Percentiles rank a stretch among this genome's conserved stretches.
Evolutionary conservation across 2,797 vertebrate genomes (phyloP).

Genomic region (Rachycentron canadum): DNA sequence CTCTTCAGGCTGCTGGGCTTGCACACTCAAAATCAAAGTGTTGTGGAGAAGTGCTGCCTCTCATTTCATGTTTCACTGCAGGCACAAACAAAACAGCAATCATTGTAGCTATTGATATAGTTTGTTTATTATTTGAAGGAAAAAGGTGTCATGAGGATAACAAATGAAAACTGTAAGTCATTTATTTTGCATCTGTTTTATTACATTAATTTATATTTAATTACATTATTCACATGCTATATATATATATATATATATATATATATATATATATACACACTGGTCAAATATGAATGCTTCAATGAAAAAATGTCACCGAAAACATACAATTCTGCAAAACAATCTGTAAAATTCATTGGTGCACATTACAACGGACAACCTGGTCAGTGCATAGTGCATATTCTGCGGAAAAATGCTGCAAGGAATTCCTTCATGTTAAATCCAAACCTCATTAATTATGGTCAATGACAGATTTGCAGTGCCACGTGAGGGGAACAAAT

Average conservation of each 20-base stretch:
- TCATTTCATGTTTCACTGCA: neutral
- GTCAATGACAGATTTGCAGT: conserved; percentile 52
- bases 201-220: conserved; percentile 4
- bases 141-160: neutral
- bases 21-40: neutral
- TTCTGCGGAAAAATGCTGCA: conserved; percentile 7
- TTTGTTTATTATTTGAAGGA: neutral
- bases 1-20: neutral
- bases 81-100: conserved; percentile 1
- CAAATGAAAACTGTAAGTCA: conserved; percentile 1
- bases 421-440: conserved; percentile 49
- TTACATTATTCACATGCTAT: conserved; percentile 19
- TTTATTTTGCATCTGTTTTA: neutral
- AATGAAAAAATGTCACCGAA: neutral
- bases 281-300: conserved; percentile 15
- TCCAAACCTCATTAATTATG: conserved; percentile 66
- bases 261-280: too few relatives aligned
- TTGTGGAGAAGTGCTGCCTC: neutral
- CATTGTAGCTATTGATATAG: neutral
- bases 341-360: conserved; percentile 17
- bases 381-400: conserved; percentile 28
- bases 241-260: too few relatives aligned
- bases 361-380: conserved; percentile 11
- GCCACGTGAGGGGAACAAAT: conserved; percentile 50
- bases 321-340: conserved; percentile 16